Base-by-base conservation (phyloP, 2,113 vertebrate genomes). In the Oncorhynchus masou region DNA sequence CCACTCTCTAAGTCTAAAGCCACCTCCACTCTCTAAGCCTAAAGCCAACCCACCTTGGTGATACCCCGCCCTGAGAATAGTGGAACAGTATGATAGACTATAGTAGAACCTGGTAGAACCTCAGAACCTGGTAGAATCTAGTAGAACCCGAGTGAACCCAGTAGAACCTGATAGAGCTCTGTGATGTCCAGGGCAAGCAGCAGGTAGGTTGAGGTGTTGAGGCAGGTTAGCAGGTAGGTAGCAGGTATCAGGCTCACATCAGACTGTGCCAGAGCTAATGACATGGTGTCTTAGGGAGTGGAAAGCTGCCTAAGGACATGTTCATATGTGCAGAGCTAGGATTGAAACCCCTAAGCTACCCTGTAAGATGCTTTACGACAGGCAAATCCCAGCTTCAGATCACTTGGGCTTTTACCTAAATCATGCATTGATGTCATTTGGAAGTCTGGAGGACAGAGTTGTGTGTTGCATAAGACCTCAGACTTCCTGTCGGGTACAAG, bases 281-380 rank as follows among this genome's bases (percentile, higher is more conserved):
- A 86, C 83, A 83, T 75, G 16, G 15, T 57, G 15, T 20, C 13
- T 20, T 2, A 57, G 54, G 13, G 19, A 57, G 16, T 20, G 54
- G 13, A 16, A 20, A 16, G 13, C 54, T 57, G 54, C 13, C 13
- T 57, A 57, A 15, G 15, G 15, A 19, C 0, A 20, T 19, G 15
- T 57, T 57, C 15, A 6, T 6, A 1, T 57, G 54, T 20, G 4
- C 54, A 19, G 54, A 57, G 19, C 16, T 57, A 7, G 54, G 54
- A 15, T 57, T 57, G 54, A 57, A 15, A 57, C 8, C 39, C 2
- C 74, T 92, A 92, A 91, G 91, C 89, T 88, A 70, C 74, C 70
- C 78, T 86, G 82, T 88, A 83, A 89, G 81, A 90, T 81, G 80
- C 73, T 80, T 92, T 92, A 90, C 45, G 73, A 83, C 82, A 88